Evolutionary conservation across 30 jellyfish, hydroid and myxozoan species (phyloP).

Genomic region (Cassiopea xamachana): DNA sequence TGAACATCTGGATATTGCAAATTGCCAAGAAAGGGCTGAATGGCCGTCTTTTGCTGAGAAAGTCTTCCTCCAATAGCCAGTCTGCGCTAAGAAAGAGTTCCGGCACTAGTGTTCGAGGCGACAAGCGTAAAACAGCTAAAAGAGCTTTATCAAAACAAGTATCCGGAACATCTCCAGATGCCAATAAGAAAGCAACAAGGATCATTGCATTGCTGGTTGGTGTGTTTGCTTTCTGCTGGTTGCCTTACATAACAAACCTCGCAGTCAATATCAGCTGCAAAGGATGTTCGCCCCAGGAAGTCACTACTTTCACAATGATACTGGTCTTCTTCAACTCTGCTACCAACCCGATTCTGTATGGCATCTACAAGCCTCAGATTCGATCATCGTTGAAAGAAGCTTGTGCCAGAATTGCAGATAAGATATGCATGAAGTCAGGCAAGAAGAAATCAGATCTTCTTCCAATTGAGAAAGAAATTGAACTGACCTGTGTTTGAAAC

Average conservation of each 20-base stretch:
- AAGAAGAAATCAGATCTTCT: neutral
- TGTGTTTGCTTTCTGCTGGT: slow-evolving; percentile 68
- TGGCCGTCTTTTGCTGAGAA: slow-evolving; percentile 7
- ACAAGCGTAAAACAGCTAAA: neutral
- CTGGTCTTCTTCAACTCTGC: slow-evolving; percentile 63
- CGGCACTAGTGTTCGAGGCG: neutral
- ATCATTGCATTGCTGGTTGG: slow-evolving; percentile 73
- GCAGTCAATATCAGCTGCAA: slow-evolving; percentile 44
- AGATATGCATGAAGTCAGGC: neutral
- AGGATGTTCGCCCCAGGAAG: slow-evolving; percentile 42
- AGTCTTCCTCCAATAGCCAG: slow-evolving; percentile 12
- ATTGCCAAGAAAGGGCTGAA: slow-evolving; percentile 39
- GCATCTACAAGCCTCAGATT: slow-evolving; percentile 65
- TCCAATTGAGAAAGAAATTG: slow-evolving; percentile 46
- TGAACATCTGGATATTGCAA: slow-evolving; percentile 62
- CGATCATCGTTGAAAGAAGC: slow-evolving; percentile 40
- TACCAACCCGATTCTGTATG: slow-evolving; percentile 68
- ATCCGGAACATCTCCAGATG: slow-evolving; percentile 8
- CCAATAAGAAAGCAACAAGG: slow-evolving; percentile 58
- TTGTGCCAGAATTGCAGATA: neutral
- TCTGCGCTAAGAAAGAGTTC: slow-evolving; percentile 13
- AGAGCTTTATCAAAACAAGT: neutral
- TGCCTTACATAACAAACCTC: slow-evolving; percentile 54
- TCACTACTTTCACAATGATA: slow-evolving; percentile 45
- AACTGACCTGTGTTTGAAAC: slow-evolving; percentile 46